Evolutionary conservation across 1,140 invertebrate species (phyloP), one percentile per base, ranked within the genome.

Genomic region (Lepidurus packardi): DNA sequence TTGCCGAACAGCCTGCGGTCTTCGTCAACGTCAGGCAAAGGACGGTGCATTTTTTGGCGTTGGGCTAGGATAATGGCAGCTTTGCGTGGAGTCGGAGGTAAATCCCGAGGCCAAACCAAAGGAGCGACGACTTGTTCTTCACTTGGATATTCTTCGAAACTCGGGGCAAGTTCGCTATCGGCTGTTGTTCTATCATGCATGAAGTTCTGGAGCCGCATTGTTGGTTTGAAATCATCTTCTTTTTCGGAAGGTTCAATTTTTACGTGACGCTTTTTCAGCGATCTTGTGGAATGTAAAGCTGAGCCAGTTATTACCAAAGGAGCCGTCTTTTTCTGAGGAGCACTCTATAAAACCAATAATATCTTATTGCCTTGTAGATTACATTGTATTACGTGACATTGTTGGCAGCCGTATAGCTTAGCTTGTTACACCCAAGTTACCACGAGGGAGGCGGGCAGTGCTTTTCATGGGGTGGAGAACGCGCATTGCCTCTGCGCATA

Each of bases 11-110:
- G 74, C 73, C 9, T 45, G 13, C 16, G 73, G 43, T 75, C 73
- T 43, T 74, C n/a, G n/a, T 43, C 25, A 11, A 78, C 5, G 45
- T 78, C 78, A 0, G 78, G 73, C 16, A 78, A 42, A 11, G 78
- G 78, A 45, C 78, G 78, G 74, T 78, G 78, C 8, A 75, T 78
- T 34, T 78, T 78, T 42, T 78, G 78, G 11, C 78, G 78, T 9
- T 73, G 73, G 25, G 78, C 78, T 42, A 78, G 41, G 0, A 78
- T 21, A 25, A 78, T 78, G 44, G 78, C 78, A 16, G 78, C 78
- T 75, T 78, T 78, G 11, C 73, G 78, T 21, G 78, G 78, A 42
- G 65, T 21, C 2, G 74, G 73, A 3, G 78, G 78, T 65, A 65
- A 65, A 65, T 65, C 53, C 13, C 21, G 16, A 7, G 53, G 53